Conservation (phyloP, 2,797 vertebrate genomes). For the Myotis pilosus region DNA sequence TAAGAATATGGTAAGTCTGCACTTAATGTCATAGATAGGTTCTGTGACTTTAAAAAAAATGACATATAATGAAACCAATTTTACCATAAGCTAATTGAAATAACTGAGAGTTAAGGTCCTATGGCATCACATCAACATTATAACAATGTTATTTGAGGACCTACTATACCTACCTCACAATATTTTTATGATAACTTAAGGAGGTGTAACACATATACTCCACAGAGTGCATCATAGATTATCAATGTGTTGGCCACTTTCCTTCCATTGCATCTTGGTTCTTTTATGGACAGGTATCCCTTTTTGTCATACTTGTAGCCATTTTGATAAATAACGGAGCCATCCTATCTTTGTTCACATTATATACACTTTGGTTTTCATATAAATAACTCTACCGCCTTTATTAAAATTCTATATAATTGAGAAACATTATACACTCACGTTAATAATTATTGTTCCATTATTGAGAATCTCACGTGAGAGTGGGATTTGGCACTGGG, state of each 20-base stretch:
- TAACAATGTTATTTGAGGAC: neutral
- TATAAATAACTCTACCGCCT: neutral
- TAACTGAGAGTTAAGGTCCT: neutral
- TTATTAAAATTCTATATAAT: neutral
- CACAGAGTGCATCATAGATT: neutral
- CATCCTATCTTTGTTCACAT: neutral
- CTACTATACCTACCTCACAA: neutral
- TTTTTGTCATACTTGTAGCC: neutral
- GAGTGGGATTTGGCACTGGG: neutral
- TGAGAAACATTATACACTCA: neutral
- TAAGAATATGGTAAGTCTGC: neutral
- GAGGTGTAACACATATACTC: neutral
- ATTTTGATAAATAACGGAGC: neutral
- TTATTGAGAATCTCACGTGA: neutral
- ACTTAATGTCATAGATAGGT: neutral
- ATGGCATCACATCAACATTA: neutral
- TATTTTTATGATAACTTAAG: neutral
- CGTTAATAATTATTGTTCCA: neutral
- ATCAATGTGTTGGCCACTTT: neutral
- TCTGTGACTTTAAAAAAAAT: neutral
- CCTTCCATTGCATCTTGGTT: neutral
- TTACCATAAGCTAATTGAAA: neutral
- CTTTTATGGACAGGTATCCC: neutral
- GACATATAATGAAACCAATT: neutral
- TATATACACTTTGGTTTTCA: neutral